These are phyloP conservation scores for Zaprionus davidi DNA, from an alignment of 1,140 invertebrate species.

Conservation along the genomic window DNA sequence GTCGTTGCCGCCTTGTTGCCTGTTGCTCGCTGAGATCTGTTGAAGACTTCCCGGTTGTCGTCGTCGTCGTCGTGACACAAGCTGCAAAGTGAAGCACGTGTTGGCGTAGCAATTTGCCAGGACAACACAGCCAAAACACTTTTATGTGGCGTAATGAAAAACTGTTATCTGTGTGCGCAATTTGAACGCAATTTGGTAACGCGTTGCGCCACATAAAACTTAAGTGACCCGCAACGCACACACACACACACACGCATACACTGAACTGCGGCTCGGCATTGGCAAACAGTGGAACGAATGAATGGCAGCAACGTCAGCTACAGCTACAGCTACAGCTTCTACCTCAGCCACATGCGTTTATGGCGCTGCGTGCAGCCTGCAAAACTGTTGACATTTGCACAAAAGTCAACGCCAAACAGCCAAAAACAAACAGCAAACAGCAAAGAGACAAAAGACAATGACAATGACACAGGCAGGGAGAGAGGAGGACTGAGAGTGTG, in stretches of 20 bases:
- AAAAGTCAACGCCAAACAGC: slow-evolving; percentile 53
- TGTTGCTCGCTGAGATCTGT: slow-evolving; percentile 53
- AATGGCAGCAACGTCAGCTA: neutral
- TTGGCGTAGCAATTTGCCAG: slow-evolving; percentile 75
- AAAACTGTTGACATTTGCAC: slow-evolving; percentile 75
- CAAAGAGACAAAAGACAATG: slow-evolving; percentile 41
- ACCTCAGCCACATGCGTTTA: slow-evolving; percentile 51
- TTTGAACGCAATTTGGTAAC: slow-evolving; percentile 82
- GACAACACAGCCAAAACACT: slow-evolving; percentile 57
- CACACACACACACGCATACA: slow-evolving; percentile 32
- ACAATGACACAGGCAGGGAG: slow-evolving; percentile 19
- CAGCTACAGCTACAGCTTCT: neutral
- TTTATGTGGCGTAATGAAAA: slow-evolving; percentile 82
- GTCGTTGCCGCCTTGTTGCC: slow-evolving; percentile 11
- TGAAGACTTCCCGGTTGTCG: slow-evolving; percentile 17
- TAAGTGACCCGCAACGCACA: slow-evolving; percentile 77
- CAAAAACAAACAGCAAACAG: slow-evolving; percentile 13
- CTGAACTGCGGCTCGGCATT: neutral
- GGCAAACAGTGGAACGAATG: slow-evolving; percentile 8
- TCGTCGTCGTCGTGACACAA: slow-evolving; percentile 47
- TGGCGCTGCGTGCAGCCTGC: slow-evolving; percentile 65
- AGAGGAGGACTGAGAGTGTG: slow-evolving; percentile 36
- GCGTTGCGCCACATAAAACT: slow-evolving; percentile 81
- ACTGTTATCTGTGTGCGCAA: slow-evolving; percentile 81
- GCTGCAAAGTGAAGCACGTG: slow-evolving; percentile 80